These are phyloP conservation scores for Lacanobia oleracea DNA, from an alignment of 2,888 invertebrate species.

Conservation along the genomic window DNA sequence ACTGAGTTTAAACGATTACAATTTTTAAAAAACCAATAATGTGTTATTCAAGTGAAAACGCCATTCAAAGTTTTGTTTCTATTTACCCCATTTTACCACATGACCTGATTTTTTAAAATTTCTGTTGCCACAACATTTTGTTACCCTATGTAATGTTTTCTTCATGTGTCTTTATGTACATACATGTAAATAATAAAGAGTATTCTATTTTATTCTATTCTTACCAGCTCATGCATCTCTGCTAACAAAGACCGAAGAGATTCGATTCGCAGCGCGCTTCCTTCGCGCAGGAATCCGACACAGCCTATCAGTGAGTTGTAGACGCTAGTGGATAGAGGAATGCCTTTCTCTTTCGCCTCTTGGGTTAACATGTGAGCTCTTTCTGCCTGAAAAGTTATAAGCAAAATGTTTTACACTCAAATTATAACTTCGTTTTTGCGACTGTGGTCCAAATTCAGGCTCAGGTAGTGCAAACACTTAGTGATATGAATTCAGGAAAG, in stretches of 20 bases:
- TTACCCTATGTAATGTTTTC: no score
- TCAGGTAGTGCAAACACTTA: not conserved
- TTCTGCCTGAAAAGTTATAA: conserved; percentile 87
- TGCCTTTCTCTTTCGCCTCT: conserved; percentile 92
- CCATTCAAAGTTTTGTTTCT: no score
- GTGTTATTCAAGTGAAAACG: no score
- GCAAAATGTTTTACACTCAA: not conserved
- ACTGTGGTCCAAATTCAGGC: not conserved
- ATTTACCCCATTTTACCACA: no score
- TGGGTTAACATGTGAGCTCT: conserved; percentile 92
- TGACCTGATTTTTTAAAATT: no score
- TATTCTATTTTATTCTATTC: no score
- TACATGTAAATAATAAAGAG: no score
- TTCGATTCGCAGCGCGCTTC: conserved; percentile 91
- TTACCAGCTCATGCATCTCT: conserved; percentile 91
- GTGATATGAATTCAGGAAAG: no score
- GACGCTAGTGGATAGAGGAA: conserved; percentile 91
- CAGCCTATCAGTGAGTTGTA: conserved; percentile 93
- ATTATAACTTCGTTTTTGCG: not conserved
- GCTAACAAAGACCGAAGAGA: conserved; percentile 91
- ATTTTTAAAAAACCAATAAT: no score
- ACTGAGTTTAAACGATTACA: no score
- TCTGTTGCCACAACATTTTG: no score
- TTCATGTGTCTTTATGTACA: no score
- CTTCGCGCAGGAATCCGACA: conserved; percentile 92